Conservation (phyloP, 2,113 vertebrate species). For the Machaerirhynchus nigripectus region DNA sequence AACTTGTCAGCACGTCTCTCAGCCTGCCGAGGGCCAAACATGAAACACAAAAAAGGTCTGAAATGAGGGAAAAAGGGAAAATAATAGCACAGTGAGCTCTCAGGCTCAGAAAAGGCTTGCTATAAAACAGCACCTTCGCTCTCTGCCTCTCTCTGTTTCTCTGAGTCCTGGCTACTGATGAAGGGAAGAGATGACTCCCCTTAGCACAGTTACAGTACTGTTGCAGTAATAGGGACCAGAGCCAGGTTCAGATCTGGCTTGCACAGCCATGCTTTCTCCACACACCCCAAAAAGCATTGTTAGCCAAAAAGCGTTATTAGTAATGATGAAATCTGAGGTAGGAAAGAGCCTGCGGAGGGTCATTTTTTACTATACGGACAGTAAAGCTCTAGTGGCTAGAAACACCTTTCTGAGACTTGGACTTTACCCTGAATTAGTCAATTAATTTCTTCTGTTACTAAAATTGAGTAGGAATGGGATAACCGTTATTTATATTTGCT, state of each 20-base stretch:
- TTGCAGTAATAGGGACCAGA: not conserved
- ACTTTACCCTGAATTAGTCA: not conserved
- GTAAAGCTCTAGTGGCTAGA: not conserved
- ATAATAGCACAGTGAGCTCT: slow-evolving; percentile 23
- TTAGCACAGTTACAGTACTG: slow-evolving; percentile 3
- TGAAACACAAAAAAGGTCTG: slow-evolving; percentile 39
- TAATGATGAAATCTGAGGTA: not conserved
- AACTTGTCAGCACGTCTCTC: slow-evolving; percentile 56
- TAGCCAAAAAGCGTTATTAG: not conserved
- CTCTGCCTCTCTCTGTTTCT: not conserved
- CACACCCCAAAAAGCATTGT: not conserved
- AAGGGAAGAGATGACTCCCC: slow-evolving; percentile 21
- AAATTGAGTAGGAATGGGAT: not conserved
- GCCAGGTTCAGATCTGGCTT: not conserved
- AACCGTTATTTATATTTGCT: not conserved
- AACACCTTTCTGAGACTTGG: not conserved
- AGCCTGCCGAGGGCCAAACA: slow-evolving; percentile 52
- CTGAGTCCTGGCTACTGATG: not conserved
- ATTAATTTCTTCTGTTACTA: not conserved
- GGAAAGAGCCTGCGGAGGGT: not conserved
- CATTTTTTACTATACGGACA: not conserved
- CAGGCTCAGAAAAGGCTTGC: slow-evolving; percentile 13
- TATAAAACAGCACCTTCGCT: slow-evolving; percentile 10
- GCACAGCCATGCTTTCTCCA: not conserved
- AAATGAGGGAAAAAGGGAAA: slow-evolving; percentile 19